Base-by-base conservation (phyloP, 2,113 vertebrate genomes). In the Cygnus buccinator region DNA sequence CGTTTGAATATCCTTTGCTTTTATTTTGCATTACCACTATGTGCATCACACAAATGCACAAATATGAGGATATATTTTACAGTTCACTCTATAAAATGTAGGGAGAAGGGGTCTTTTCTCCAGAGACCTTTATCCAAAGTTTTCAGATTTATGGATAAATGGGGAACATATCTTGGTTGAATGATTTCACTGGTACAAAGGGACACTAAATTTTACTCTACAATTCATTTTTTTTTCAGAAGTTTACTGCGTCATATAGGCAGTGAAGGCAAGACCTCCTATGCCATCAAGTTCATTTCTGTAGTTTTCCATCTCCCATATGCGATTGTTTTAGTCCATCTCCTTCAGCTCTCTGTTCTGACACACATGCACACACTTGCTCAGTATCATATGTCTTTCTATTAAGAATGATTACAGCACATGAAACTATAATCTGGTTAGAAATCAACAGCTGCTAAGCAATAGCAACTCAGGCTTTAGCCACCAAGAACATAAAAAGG, bases 361-460 rank as follows among this genome's bases (percentile, higher is more conserved):
- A 54, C 57, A 62, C 44, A 54, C n/a, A 23, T 48, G 70, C 37
- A 88, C 46, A 89, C 16, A 17, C 13, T 78, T 68, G 57, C 48
- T 76, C 7, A 2, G 18, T 57, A 82, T 75, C 52, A 23, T 48
- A 35, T 11, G 39, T 46, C 26, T 76, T 73, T 75, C 52, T 57
- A 70, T 72, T 90, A 87, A 39, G 75, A 90, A 61, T 28, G 17
- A 90, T 87, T 93, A 75, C 55, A 77, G 39, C 21, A 86, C 0
- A 20, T 17, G 2, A 48, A 92, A 58, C 71, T 83, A 92, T 57
- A 93, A 88, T 66, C 37, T 88, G 23, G 16, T 77, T 80, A 57
- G 50, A 83, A 96, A 85, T 73, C 58, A 85, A 18, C 58, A 61
- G 90, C 52, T 94, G 92, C 90, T 88, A 93, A 93, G 85, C 75